phyloP scores from a whole-genome alignment of 2,888 invertebrate genomes.

The Agriopis leucophaearia region DNA sequence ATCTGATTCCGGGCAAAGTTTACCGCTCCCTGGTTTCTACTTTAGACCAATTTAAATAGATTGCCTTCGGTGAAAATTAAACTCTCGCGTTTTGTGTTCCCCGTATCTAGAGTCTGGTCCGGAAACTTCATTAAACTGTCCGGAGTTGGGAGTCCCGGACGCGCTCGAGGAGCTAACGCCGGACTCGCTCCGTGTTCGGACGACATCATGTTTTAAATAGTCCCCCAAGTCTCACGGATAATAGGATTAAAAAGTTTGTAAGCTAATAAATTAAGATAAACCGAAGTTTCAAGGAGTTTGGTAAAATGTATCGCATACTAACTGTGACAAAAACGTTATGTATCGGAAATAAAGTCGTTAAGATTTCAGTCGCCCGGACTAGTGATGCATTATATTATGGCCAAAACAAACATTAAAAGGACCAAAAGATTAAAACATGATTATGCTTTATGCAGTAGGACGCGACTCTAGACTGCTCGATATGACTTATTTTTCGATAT shows the following conservation, averaged over 20 bases:
- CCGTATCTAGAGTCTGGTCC: constrained; percentile 9
- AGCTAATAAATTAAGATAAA: constrained; percentile 36
- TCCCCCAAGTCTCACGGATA: constrained; percentile 16
- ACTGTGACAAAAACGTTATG: neutral
- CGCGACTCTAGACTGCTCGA: too few species aligned
- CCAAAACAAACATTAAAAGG: too few species aligned
- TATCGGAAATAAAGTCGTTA: neutral
- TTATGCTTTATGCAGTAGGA: too few species aligned
- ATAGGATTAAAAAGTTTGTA: constrained; percentile 38
- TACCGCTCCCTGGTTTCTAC: constrained; percentile 10
- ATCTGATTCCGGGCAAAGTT: neutral
- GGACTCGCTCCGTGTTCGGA: constrained; percentile 4
- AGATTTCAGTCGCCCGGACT: too few species aligned
- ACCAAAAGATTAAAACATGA: too few species aligned
- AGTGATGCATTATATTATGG: too few species aligned
- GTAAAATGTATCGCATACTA: constrained; percentile 13
- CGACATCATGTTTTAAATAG: constrained; percentile 44
- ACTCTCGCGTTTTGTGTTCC: constrained; percentile 19
- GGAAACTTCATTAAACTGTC: constrained; percentile 31
- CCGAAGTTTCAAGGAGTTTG: too few species aligned
- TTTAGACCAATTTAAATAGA: constrained; percentile 20
- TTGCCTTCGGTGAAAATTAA: constrained; percentile 16
- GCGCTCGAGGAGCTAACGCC: constrained; percentile 11
- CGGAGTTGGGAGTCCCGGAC: constrained; percentile 9
- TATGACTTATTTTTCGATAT: too few species aligned